A percentile compares a stretch with the other conserved stretches of the same genome.
phyloP scores from a whole-genome alignment of 2,797 vertebrate species.

The Prunella strophiata region DNA sequence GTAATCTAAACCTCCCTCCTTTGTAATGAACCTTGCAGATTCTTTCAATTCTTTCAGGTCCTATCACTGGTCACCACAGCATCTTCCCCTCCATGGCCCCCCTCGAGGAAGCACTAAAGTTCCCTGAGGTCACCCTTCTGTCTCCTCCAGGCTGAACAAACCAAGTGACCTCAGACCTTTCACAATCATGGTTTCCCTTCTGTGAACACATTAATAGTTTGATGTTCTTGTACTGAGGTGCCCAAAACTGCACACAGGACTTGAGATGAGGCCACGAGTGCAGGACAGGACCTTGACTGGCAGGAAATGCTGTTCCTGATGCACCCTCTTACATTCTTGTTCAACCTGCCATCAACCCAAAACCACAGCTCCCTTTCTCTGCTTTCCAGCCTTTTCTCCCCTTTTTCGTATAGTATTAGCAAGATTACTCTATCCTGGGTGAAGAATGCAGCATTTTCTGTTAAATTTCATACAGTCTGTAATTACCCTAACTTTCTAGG shows the following conservation, averaged over 20 bases:
- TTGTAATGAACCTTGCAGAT: background rate
- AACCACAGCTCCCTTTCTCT: accelerated
- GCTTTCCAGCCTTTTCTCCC: accelerated
- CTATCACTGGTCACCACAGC: accelerated
- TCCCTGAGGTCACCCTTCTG: background rate
- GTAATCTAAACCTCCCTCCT: background rate
- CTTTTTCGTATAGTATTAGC: background rate
- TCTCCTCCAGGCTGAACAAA: background rate
- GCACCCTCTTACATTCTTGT: background rate
- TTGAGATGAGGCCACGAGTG: accelerated
- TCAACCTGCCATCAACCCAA: background rate
- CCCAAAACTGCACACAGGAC: background rate
- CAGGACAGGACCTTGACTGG: accelerated
- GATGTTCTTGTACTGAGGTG: background rate
- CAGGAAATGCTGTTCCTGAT: accelerated
- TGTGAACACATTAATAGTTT: background rate
- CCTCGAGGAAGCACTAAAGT: background rate
- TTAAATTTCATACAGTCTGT: background rate
- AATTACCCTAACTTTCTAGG: background rate
- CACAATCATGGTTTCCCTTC: background rate
- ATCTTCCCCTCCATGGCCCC: accelerated
- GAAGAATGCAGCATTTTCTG: background rate
- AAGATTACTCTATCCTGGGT: background rate
- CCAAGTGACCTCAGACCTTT: background rate
- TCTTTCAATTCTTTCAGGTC: background rate